Evolutionary conservation across 1,140 invertebrate genomes (phyloP).

Genomic region (Tetramorium simillimum): DNA sequence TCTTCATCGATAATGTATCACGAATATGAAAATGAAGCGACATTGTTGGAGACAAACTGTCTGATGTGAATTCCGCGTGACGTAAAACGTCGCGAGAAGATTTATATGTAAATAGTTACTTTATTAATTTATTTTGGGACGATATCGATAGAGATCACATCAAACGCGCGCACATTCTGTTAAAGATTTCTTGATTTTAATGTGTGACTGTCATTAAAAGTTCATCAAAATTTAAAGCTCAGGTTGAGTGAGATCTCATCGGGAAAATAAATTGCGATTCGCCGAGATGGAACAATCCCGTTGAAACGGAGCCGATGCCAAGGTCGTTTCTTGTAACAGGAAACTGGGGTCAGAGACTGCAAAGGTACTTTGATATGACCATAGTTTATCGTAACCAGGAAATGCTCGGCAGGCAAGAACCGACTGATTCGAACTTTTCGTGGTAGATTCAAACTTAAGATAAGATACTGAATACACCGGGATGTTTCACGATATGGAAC

Average conservation of each 20-base stretch:
- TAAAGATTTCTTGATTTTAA: neutral
- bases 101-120: neutral
- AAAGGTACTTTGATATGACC: slow-evolving; percentile 30
- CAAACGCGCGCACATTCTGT: neutral
- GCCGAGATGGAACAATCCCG: slow-evolving; percentile 41
- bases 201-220: neutral
- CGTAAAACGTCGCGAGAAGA: neutral
- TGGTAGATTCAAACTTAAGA: neutral
- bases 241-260: neutral
- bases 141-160: neutral
- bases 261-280: slow-evolving; percentile 39
- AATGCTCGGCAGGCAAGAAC: slow-evolving; percentile 58
- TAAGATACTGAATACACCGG: neutral
- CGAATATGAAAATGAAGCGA: neutral
- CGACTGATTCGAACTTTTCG: slow-evolving; percentile 36
- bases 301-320: slow-evolving; percentile 54
- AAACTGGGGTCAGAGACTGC: slow-evolving; percentile 66
- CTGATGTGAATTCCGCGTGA: neutral
- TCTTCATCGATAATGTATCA: slow-evolving; percentile 25
- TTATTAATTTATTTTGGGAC: neutral
- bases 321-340: slow-evolving; percentile 69
- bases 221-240: neutral
- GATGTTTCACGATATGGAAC: neutral
- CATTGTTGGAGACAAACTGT: neutral
- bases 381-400: slow-evolving; percentile 45